Conservation (phyloP, 35 echinoderm and acorn worm genomes). For the Apostichopus japonicus region DNA sequence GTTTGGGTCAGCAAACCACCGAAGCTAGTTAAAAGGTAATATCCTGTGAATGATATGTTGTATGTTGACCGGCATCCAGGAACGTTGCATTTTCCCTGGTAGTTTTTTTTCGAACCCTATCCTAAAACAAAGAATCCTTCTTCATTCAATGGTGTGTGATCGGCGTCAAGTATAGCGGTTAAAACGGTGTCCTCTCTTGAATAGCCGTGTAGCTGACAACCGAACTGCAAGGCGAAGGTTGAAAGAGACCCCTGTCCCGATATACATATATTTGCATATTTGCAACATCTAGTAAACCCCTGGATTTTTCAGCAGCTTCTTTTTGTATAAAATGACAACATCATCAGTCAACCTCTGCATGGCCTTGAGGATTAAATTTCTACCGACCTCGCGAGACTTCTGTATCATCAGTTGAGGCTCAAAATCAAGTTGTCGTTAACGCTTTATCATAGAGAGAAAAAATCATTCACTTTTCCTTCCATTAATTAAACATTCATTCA, state of each 20-base stretch:
- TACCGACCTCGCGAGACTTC: neutral
- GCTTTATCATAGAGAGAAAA: neutral
- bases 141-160: too few species aligned
- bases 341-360: neutral
- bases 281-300: too few species aligned
- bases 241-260: neutral
- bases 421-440: neutral
- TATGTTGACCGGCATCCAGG: too few species aligned
- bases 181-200: too few species aligned
- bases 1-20: too few species aligned
- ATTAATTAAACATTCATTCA: conserved; percentile 17
- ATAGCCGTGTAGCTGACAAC: neutral
- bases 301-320: neutral
- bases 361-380: conserved; percentile 11
- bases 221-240: neutral
- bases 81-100: neutral
- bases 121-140: too few species aligned
- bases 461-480: neutral
- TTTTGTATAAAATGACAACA: neutral
- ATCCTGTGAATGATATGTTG: too few species aligned
- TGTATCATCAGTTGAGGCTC: conserved; percentile 1
- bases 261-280: neutral
- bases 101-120: neutral
- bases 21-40: too few species aligned
- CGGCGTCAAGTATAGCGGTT: too few species aligned